These are phyloP conservation scores for Artibeus jamaicensis DNA, from an alignment of 2,797 vertebrate genomes.

Conservation along the genomic window DNA sequence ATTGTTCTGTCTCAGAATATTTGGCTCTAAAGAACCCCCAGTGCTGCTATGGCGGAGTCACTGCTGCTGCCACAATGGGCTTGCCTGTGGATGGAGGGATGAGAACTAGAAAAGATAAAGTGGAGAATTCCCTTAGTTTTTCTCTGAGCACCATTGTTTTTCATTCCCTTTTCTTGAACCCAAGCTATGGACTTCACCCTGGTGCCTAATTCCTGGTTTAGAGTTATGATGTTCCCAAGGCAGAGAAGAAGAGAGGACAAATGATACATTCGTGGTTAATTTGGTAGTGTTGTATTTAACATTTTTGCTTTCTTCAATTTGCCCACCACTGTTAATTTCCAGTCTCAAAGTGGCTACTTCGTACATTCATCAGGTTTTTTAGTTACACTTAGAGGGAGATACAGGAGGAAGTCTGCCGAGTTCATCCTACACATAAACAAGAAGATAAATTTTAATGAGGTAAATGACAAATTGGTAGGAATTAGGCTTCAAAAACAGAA, in stretches of 20 bases:
- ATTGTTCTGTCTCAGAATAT: not conserved
- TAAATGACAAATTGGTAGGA: not conserved
- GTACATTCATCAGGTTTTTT: not conserved
- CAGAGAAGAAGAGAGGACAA: not conserved
- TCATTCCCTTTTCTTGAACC: not conserved
- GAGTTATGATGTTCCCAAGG: not conserved
- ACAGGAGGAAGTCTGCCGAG: not conserved
- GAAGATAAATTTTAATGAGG: not conserved
- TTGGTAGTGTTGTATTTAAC: not conserved
- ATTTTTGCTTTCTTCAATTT: not conserved
- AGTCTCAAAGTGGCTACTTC: not conserved
- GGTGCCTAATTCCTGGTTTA: not conserved
- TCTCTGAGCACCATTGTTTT: not conserved
- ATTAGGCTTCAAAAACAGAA: not conserved
- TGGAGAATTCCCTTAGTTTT: not conserved
- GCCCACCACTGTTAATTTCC: not conserved
- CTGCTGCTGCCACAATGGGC: not conserved
- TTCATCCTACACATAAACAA: not conserved
- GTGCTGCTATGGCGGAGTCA: not conserved
- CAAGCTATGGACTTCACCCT: not conserved
- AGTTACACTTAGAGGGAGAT: not conserved
- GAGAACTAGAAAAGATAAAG: not conserved
- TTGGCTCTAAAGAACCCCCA: not conserved
- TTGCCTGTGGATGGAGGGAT: not conserved
- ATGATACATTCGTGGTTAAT: not conserved